Evolutionary conservation across 2,113 vertebrate species (phyloP).

Genomic region (Bubo blakistoni): DNA sequence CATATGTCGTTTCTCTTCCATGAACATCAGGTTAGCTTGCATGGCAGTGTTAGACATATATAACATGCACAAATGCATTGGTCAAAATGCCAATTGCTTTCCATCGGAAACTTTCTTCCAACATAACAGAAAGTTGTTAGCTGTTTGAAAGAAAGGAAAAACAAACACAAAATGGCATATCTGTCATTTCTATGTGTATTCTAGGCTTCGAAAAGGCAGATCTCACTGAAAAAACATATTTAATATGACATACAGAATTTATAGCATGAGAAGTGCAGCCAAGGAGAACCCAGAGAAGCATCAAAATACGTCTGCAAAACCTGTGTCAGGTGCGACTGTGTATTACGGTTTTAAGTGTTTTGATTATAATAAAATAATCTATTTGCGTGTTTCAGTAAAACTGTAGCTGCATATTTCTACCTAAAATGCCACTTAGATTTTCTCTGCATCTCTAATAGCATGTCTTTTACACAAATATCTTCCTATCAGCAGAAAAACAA

Average conservation of each 20-base stretch:
- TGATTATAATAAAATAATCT: constrained; percentile 15
- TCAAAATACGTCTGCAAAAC: neutral
- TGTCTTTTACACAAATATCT: neutral
- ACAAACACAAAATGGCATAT: neutral
- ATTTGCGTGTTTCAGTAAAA: neutral
- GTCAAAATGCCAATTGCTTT: neutral
- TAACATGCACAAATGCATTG: neutral
- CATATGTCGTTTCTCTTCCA: neutral
- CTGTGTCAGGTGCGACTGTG: neutral
- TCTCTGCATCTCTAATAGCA: neutral
- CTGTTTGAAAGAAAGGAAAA: neutral
- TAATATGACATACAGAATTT: constrained; percentile 20
- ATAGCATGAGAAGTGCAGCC: neutral
- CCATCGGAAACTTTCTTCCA: neutral
- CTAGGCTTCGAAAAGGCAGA: neutral
- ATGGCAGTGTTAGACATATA: neutral
- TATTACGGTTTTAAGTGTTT: constrained; percentile 10
- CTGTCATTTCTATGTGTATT: constrained; percentile 6
- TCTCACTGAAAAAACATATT: neutral
- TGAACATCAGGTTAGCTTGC: neutral
- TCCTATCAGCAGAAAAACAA: neutral
- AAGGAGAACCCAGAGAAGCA: neutral
- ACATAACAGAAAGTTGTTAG: neutral
- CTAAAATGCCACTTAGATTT: neutral
- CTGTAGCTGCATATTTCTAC: neutral